Base-by-base conservation (phyloP, 2,888 invertebrate species). In the Cylindroiulus punctatus region DNA sequence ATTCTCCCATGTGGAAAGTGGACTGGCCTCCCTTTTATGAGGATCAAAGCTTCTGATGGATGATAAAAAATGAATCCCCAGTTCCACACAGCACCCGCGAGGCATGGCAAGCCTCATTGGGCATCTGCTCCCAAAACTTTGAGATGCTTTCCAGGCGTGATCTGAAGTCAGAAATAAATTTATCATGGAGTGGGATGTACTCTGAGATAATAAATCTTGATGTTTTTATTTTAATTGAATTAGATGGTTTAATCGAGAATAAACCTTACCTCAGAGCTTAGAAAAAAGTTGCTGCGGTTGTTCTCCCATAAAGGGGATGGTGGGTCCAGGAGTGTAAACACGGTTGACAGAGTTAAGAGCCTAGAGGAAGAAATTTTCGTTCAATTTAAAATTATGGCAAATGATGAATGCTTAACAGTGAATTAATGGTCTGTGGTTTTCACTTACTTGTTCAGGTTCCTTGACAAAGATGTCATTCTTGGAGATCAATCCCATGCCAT, bases 381-480 rank as follows among this genome's bases (percentile, higher is more conserved):
- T 81, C 81, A 17, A 12, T 52, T 81, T 81, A 22, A 81, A 81
- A 81, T 81, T 26, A 44, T 44, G 4, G 44, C 44, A 8, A 1
- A 0, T 44, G 30, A 52, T 19, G n/a, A 52, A 1, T 10, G 19
- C 47, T 52, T 52, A n/a, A 81, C 3, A 81, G 10, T 36, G 81
- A 1, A 17, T 32, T 30, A 32, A 81, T 26, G 4, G 3, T 8
- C 8, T 10, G 0, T 81, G 81, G 17, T 52, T 52, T 30, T 30
- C 3, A 82, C 36, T 40, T 14, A 82, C 84, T 47, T 84, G 84
- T 47, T 87, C 84, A 44, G 87, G 87, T 84, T 87, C 86, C 83
- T 87, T 87, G 12, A 42, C 85, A 84, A 76, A 86, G 14, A 87
- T 86, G n/a, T 87, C 87, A 52, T 81, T 86, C 81, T 87, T 84